Base-by-base conservation (phyloP, 2,888 invertebrate species). In the Nineta flava region DNA sequence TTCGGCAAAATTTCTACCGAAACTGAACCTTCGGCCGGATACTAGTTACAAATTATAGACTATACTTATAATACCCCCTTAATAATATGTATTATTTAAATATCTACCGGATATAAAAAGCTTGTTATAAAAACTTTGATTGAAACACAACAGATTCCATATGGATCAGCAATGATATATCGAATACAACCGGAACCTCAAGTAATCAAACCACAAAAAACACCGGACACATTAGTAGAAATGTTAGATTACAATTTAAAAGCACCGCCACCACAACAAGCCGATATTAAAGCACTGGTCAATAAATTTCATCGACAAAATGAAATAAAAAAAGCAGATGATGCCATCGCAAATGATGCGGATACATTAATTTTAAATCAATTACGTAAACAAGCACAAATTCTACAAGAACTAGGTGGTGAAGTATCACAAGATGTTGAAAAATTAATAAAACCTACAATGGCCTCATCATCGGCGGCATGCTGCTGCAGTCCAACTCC, bases 311-410 rank as follows among this genome's bases (percentile, higher is more conserved):
- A 38, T n/a, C 19, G 35, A n/a, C 41, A 48, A 48, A 41, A 16
- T 31, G 31, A 40, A 19, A 26, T 26, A 6, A 47, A 40, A 12
- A 19, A 47, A 9, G 21, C 9, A 17, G 12, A 12, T 13, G 13
- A n/a, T n/a, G 13, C 21, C 21, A 32, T 17, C 4, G 32, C 12
- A 32, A 13, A n/a, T 2, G 16, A 15, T 26, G n/a, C 16, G 5
- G 70, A 71, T 54, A 60, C 60, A 3, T 62, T 64, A 50, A 64
- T 71, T 47, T 55, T 72, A 44, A 59, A 62, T 46, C 61, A 65
- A 53, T 60, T 71, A 38, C 65, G 66, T 53, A 66, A 64, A 54
- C 66, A 68, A 55, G 69, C 68, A 9, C 62, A 65, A 55, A 60
- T 69, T 50, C 55, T 71, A 10, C 66, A 68, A 56, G 62, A 65